These are phyloP conservation scores for Odontesthes bonariensis DNA, from an alignment of 2,113 vertebrate species.

Conservation along the genomic window DNA sequence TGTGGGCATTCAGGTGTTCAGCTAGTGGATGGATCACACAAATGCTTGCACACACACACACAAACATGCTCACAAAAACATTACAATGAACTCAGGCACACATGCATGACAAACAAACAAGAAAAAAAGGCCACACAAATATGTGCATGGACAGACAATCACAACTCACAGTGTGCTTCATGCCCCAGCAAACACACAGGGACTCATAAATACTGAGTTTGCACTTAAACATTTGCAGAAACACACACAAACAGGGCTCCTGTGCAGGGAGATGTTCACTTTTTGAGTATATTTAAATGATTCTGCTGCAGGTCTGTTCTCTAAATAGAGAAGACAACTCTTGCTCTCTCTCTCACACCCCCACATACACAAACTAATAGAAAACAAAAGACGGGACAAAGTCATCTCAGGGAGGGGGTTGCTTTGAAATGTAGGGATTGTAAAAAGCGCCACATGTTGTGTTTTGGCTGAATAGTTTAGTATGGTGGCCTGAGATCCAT, in stretches of 20 bases:
- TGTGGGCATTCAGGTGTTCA: slow-evolving; percentile 70
- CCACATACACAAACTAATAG: background rate
- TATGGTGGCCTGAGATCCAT: too few relatives aligned
- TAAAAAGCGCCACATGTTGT: too few relatives aligned
- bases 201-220: slow-evolving; percentile 34
- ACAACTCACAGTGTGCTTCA: slow-evolving; percentile 44
- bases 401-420: too few relatives aligned
- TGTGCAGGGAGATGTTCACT: slow-evolving; percentile 49
- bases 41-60: slow-evolving; percentile 9
- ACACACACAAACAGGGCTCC: slow-evolving; percentile 28
- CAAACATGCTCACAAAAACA: background rate
- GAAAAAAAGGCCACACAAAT: slow-evolving; percentile 13
- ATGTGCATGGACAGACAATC: slow-evolving; percentile 25
- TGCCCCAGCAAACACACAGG: slow-evolving; percentile 46
- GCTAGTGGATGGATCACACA: slow-evolving; percentile 53
- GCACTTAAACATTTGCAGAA: slow-evolving; percentile 27
- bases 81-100: background rate
- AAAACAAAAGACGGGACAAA: background rate
- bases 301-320: slow-evolving; percentile 47
- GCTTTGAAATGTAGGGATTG: too few relatives aligned
- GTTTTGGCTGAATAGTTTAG: too few relatives aligned
- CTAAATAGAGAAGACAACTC: slow-evolving; percentile 37
- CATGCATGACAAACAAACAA: background rate
- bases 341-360: background rate
- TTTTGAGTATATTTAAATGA: slow-evolving; percentile 53